A percentile compares a stretch with the other conserved stretches of the same genome.
phyloP scores from a whole-genome alignment of 2,797 vertebrate genomes.

The Columba guinea region DNA sequence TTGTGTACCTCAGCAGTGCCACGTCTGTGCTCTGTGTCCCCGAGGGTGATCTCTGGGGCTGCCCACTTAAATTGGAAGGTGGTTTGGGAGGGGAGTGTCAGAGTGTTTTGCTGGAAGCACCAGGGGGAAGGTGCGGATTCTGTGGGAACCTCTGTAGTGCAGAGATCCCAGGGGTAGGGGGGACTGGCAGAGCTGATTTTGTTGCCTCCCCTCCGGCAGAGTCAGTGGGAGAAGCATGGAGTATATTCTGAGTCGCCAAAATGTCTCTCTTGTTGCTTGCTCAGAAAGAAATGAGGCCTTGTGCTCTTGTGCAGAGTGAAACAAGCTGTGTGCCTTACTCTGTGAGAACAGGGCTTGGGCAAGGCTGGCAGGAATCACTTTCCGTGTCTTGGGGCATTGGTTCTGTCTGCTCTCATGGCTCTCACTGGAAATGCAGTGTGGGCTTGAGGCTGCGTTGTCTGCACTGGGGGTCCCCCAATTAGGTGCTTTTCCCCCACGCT shows the following conservation, averaged over 20 bases:
- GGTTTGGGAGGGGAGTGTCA: background rate
- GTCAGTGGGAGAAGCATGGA: background rate
- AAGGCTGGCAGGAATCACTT: background rate
- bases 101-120: background rate
- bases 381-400: background rate
- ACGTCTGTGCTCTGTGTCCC: background rate
- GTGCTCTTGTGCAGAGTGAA: background rate
- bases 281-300: background rate
- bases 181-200: background rate
- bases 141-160: background rate
- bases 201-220: background rate
- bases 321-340: background rate
- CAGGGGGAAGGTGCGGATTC: background rate
- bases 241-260: background rate
- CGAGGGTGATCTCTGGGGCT: background rate
- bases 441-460: too few relatives aligned
- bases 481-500: background rate
- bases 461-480: background rate
- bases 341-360: background rate
- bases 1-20: background rate
- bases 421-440: fast-evolving
- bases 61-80: background rate
- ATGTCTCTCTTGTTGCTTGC: background rate
- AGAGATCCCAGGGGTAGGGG: fast-evolving
- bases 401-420: background rate